Conservation (phyloP, 2,888 invertebrate genomes). For the Drosophila birchii region DNA sequence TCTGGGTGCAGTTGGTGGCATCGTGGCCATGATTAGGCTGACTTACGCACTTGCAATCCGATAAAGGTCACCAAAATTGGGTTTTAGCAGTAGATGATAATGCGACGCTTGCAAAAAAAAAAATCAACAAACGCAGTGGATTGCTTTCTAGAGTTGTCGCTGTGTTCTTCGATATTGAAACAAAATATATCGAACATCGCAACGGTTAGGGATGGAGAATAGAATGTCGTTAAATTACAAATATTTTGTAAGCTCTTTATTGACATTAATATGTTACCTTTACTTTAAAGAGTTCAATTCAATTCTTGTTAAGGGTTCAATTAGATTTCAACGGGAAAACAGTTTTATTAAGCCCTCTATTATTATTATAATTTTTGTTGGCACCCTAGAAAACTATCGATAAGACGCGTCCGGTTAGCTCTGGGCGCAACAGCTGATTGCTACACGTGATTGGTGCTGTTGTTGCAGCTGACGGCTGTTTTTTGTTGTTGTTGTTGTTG, state of each 20-base stretch:
- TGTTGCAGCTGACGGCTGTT: conserved; percentile 24
- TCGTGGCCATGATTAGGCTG: not conserved
- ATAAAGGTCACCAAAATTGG: conserved; percentile 18
- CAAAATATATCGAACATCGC: conserved; percentile 26
- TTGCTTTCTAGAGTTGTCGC: conserved; percentile 50
- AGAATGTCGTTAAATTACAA: not conserved
- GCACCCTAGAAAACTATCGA: conserved; percentile 36
- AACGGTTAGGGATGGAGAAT: not conserved
- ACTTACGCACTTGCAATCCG: not conserved
- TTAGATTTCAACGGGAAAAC: too few relatives aligned
- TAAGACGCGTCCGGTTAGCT: conserved; percentile 2
- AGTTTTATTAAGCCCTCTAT: not conserved
- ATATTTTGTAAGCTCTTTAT: not conserved
- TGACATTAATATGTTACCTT: not conserved
- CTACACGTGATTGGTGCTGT: conserved; percentile 68
- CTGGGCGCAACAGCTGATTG: conserved; percentile 56
- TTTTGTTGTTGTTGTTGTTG: conserved; percentile 47
- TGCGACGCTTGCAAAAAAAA: conserved; percentile 45
- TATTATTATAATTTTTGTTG: not conserved
- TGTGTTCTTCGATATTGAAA: conserved; percentile 41
- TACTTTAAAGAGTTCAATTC: too few relatives aligned
- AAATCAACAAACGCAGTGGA: conserved; percentile 55
- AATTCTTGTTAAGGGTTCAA: too few relatives aligned
- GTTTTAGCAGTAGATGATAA: conserved; percentile 33
- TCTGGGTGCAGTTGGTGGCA: not conserved